These are phyloP conservation scores for Synanthedon andrenaeformis DNA, from an alignment of 2,888 invertebrate species.

Conservation along the genomic window DNA sequence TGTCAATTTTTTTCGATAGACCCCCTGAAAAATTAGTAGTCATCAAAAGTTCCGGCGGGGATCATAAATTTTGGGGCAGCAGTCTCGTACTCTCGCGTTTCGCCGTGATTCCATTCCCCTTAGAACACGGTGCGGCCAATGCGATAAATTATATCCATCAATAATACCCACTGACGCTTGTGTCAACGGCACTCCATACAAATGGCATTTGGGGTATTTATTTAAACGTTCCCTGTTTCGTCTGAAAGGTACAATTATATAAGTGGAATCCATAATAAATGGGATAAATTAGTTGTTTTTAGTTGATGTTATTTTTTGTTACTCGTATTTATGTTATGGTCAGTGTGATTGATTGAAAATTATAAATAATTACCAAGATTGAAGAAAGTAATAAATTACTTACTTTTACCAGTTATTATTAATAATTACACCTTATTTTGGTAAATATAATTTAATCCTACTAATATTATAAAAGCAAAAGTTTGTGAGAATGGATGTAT, in stretches of 20 bases:
- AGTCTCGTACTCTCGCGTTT: conserved; percentile 25
- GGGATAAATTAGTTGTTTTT: not conserved
- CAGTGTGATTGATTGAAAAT: no score
- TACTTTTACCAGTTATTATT: no score
- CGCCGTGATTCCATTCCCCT: conserved; percentile 54
- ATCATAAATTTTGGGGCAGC: conserved; percentile 55
- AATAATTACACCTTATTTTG: no score
- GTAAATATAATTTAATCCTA: no score
- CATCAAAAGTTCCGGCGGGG: conserved; percentile 45
- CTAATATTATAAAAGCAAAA: no score
- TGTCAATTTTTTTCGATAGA: conserved; percentile 30
- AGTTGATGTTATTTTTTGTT: no score
- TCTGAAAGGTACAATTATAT: conserved; percentile 18
- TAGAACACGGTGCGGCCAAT: conserved; percentile 40
- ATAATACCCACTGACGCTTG: conserved; percentile 49
- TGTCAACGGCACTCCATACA: conserved; percentile 54
- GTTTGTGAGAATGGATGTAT: no score
- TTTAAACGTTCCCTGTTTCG: conserved; percentile 15
- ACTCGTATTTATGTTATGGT: no score
- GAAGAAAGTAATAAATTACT: no score
- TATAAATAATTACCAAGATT: no score
- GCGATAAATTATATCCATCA: conserved; percentile 63
- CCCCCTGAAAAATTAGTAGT: conserved; percentile 54
- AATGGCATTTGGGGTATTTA: conserved; percentile 31
- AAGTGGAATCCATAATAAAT: conserved; percentile 30